Evolutionary conservation across 2,888 invertebrate species (phyloP), one percentile per base, ranked within the genome.

Genomic region (Coelinius sp.): DNA sequence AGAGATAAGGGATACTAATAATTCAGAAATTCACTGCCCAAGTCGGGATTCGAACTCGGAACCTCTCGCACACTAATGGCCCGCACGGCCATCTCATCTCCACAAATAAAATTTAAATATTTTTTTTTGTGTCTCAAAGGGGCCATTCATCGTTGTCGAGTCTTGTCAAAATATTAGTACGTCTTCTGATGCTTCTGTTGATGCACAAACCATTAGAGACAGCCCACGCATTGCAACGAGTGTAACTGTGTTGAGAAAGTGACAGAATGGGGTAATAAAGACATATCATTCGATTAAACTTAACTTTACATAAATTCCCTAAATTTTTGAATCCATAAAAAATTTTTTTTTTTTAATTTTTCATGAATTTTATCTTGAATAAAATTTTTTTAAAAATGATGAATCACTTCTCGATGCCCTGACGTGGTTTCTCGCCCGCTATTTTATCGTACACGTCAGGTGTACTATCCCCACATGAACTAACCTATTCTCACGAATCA

Each of bases 341-440:
- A 31, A 31, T 4, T 31, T 31, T 4, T 6, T 4, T 6, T 44
- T 44, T 44, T n/a, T 1, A 44, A 44, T 35, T 6, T 1, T 35
- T 6, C 3, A 35, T 35, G 10, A 35, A n/a, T n/a, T n/a, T n/a
- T n/a, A n/a, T n/a, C n/a, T n/a, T n/a, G n/a, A n/a, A n/a, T n/a
- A n/a, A n/a, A n/a, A n/a, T n/a, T n/a, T n/a, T n/a, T n/a, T n/a
- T n/a, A n/a, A n/a, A n/a, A 80, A 79, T 80, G 79, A 80, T 79
- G 71, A 79, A 78, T 78, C 70, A 75, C 70, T 64, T 68, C 72
- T 53, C 75, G 65, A 75, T 70, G 65, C 56, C 68, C 74, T 80
- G 79, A 79, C 80, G 80, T 79, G 78, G 81, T 76, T 73, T 73
- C 71, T 77, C 76, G 72, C 77, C 77, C 65, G 68, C 49, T 46